Base-by-base conservation (phyloP, 2,888 invertebrate species). In the Dryococelus australis region DNA sequence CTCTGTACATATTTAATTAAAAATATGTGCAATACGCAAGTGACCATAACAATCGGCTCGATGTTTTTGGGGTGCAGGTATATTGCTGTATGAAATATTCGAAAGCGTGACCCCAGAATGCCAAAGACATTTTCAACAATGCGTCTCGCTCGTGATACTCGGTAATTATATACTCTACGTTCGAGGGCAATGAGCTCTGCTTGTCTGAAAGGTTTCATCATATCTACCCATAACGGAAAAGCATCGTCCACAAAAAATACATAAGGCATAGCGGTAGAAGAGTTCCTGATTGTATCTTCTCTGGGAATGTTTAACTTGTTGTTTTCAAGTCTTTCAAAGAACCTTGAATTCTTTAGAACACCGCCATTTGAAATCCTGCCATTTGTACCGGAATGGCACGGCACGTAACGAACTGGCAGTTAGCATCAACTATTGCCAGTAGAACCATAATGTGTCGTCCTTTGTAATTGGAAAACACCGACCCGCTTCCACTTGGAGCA, bases 391-490 rank as follows among this genome's bases (percentile, higher is more conserved):
- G 90, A 86, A 88, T 90, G 88, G 83, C 83, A 86, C 86, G 89
- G 81, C 51, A n/a, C n/a, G n/a, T n/a, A n/a, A 90, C 87, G 87
- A 90, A 90, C 87, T 88, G 88, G 86, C 89, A 90, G 84, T 90
- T 89, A 27, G 90, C 89, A 89, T 90, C 90, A 6, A 88, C 90
- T 81, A 90, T 51, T 87, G 90, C 89, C 35, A 89, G 89, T 87
- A 87, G 89, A 84, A 88, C 90, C 51, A 90, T 87, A 88, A 89
- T 90, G 83, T 89, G 89, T 65, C 83, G 84, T 5, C 87, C 87
- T 89, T 91, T 90, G 85, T 90, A 91, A 87, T 90, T 91, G n/a
- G 27, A 86, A 90, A 90, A 91, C 86, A 87, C 88, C 3, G 90
- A 90, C 26, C 90, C 90, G 84, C 90, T 90, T 80, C 86, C 88